Evolutionary conservation across 53 echinoderm and acorn worm species (phyloP).

Genomic region (Paelopatides confundens): DNA sequence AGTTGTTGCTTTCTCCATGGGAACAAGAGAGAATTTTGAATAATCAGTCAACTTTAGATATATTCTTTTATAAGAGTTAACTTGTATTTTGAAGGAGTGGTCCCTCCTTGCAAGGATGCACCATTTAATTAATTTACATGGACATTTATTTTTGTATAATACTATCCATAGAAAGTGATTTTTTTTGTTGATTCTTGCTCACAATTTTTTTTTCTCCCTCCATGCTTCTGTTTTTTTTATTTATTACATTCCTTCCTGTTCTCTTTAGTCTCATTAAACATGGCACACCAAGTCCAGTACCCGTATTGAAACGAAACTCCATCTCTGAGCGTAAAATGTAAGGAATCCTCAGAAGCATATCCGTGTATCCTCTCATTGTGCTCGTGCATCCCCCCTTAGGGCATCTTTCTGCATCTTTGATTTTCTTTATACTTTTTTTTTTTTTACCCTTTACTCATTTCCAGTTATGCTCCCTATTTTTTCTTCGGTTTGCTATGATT

Average conservation of each 20-base stretch:
- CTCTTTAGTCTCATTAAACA: constrained; percentile 36
- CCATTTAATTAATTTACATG: no score
- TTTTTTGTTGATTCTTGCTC: no score
- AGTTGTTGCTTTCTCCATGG: no score
- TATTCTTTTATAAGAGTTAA: no score
- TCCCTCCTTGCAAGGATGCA: no score
- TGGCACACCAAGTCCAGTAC: constrained; percentile 27
- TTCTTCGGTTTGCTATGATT: no score
- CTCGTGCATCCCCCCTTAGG: neutral
- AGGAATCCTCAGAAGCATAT: neutral
- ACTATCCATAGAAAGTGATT: no score
- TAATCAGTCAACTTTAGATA: no score
- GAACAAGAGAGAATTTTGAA: no score
- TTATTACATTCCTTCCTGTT: neutral
- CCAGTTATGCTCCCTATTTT: neutral
- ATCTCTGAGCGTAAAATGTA: constrained; percentile 27
- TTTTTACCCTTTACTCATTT: neutral
- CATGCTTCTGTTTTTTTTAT: neutral
- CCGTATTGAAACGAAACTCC: constrained; percentile 12
- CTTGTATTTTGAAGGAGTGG: no score
- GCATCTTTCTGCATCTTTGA: neutral
- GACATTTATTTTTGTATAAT: no score
- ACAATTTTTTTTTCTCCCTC: neutral
- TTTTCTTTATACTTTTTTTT: neutral
- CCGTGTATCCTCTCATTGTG: neutral